Conservation (phyloP, 2,113 vertebrate genomes). For the Colinus virginianus region DNA sequence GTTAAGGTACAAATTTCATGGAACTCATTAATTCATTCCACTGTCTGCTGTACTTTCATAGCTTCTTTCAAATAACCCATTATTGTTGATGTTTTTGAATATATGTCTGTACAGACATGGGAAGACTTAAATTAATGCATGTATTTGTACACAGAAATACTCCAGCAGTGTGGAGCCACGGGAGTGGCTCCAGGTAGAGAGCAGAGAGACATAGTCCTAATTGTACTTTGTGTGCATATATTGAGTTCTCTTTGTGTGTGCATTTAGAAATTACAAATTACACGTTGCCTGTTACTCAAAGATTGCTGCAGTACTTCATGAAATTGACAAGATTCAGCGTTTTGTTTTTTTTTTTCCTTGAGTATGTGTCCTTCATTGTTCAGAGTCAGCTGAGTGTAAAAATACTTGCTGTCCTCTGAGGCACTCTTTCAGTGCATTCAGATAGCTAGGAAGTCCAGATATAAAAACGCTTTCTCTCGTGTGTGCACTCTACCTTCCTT, state of each 20-base stretch:
- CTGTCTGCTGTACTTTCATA: background rate
- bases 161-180: background rate
- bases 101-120: background rate
- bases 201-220: accelerated
- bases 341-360: background rate
- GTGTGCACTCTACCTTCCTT: background rate
- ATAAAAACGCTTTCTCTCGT: background rate
- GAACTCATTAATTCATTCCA: background rate
- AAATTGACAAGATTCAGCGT: background rate
- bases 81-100: background rate
- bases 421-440: background rate
- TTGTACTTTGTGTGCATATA: background rate
- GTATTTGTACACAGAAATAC: background rate
- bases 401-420: background rate
- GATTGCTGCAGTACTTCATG: background rate
- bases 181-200: background rate
- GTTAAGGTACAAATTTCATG: background rate
- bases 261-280: background rate
- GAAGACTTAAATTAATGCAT: background rate
- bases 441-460: background rate
- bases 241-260: background rate
- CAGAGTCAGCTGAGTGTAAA: background rate
- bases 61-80: background rate
- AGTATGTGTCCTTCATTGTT: background rate
- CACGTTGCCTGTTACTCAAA: background rate